A percentile compares a stretch with the other conserved stretches of the same genome.
Conservation (phyloP, 1,140 invertebrate species). For the Heliconius melpomene region DNA sequence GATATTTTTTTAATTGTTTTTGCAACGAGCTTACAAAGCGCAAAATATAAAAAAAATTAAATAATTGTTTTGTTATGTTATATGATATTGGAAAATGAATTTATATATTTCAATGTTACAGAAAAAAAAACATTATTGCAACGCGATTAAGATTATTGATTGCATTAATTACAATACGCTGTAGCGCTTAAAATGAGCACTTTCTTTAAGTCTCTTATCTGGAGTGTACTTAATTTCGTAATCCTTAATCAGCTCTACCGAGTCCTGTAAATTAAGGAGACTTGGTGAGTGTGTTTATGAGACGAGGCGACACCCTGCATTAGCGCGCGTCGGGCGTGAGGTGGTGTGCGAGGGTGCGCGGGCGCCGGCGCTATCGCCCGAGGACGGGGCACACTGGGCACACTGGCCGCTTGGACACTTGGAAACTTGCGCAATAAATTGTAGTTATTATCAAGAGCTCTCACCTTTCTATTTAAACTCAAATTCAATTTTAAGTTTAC, state of each 20-base stretch:
- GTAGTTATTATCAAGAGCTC: not conserved
- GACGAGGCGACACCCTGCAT: slow-evolving; percentile 18
- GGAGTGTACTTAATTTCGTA: not conserved
- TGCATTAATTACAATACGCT: not conserved
- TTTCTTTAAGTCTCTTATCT: not conserved
- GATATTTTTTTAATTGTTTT: too few species aligned
- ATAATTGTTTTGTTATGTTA: not conserved
- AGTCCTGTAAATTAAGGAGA: not conserved
- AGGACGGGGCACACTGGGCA: slow-evolving; percentile 11
- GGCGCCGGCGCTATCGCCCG: slow-evolving; percentile 46
- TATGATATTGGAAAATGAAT: not conserved
- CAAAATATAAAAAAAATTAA: not conserved
- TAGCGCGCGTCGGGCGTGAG: slow-evolving; percentile 21
- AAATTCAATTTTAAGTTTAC: not conserved
- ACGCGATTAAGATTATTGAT: slow-evolving; percentile 3
- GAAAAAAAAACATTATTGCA: not conserved
- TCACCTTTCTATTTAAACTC: not conserved
- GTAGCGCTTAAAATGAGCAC: not conserved
- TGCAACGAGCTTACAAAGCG: too few species aligned
- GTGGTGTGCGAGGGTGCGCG: not conserved
- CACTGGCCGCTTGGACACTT: not conserved
- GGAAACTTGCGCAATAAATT: too few species aligned
- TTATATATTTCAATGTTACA: not conserved
- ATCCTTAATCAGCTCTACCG: not conserved
- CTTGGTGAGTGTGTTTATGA: slow-evolving; percentile 19